These are phyloP conservation scores for Taenaris catops DNA, from an alignment of 2,888 invertebrate species.

Conservation along the genomic window DNA sequence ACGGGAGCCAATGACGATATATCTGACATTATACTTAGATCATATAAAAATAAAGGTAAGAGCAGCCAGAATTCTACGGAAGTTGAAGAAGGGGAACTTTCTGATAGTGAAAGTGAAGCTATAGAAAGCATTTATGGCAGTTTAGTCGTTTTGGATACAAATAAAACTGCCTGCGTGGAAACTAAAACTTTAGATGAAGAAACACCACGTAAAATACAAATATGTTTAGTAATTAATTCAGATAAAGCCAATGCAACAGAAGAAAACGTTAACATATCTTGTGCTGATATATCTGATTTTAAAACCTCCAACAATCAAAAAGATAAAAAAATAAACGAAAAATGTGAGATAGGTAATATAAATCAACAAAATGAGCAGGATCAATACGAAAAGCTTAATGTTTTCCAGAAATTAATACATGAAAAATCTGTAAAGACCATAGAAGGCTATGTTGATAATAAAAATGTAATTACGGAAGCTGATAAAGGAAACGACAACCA, in stretches of 20 bases:
- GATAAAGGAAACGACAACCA: too few relatives aligned
- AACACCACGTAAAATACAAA: conserved; percentile 52
- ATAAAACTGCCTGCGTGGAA: conserved; percentile 26
- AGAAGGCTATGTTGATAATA: too few relatives aligned
- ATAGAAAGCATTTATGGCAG: conserved; percentile 65
- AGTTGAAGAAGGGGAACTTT: conserved; percentile 68
- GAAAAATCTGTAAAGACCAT: too few relatives aligned
- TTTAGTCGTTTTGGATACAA: conserved; percentile 44
- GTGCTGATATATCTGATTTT: conserved; percentile 40
- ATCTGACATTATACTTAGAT: conserved; percentile 63
- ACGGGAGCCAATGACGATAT: conserved; percentile 65
- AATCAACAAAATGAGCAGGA: conserved; percentile 9
- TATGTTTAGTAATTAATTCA: conserved; percentile 50
- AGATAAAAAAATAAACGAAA: not conserved
- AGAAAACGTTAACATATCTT: conserved; percentile 4
- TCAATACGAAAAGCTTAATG: too few relatives aligned
- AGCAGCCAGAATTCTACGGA: conserved; percentile 34
- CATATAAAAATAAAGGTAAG: conserved; percentile 45
- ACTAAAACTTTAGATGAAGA: conserved; percentile 33
- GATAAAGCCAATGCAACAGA: conserved; percentile 30
- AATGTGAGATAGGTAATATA: not conserved
- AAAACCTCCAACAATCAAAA: conserved; percentile 35
- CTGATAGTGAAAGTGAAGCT: conserved; percentile 69
- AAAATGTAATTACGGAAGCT: too few relatives aligned
- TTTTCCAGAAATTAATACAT: too few relatives aligned